Evolutionary conservation across 2,797 vertebrate genomes (phyloP), one percentile per base, ranked within the genome.

Genomic region (Lindbergichthys nudifrons): DNA sequence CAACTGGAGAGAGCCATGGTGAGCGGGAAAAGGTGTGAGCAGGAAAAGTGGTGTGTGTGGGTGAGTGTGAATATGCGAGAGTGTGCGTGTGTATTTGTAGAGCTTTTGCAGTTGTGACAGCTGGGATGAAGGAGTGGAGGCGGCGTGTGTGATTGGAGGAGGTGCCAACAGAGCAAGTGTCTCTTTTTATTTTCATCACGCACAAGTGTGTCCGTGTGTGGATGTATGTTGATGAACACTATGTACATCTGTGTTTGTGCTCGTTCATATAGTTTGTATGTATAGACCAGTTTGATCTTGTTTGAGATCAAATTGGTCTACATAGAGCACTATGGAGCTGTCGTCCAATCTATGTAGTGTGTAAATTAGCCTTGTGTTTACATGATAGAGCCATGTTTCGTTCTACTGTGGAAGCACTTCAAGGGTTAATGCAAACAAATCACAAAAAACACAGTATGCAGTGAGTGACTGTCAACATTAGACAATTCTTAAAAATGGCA

Each of bases 71-170:
- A 88, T 89, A 80, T 84, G 88, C n/a, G 68, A 90, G 88, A 85
- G 87, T 85, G 87, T 81, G 90, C 56, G 79, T 80, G 90, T 92
- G 89, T 92, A 88, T 91, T 88, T 89, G 91, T 88, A 86, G 88
- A 89, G 89, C 87, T 90, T 92, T 86, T 94, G 93, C 93, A 94
- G 93, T 94, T 94, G 93, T 93, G 93, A 93, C 91, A 93, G 92
- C 93, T 93, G 92, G 93, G 91, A 92, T 91, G 92, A 93, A 88
- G 91, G 92, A 92, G 89, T 91, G 92, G 90, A 92, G 90, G 92
- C 90, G 93, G 91, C 75, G 90, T 88, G 92, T 93, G 92, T 93
- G 92, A 92, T 90, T 85, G 89, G 87, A 92, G 88, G 91, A 92
- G 92, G 91, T 93, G 93, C 91, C 92, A 94, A 93, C 89, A 77